Evolutionary conservation across 2,113 vertebrate genomes (phyloP).

Genomic region (Okapia johnstoni): DNA sequence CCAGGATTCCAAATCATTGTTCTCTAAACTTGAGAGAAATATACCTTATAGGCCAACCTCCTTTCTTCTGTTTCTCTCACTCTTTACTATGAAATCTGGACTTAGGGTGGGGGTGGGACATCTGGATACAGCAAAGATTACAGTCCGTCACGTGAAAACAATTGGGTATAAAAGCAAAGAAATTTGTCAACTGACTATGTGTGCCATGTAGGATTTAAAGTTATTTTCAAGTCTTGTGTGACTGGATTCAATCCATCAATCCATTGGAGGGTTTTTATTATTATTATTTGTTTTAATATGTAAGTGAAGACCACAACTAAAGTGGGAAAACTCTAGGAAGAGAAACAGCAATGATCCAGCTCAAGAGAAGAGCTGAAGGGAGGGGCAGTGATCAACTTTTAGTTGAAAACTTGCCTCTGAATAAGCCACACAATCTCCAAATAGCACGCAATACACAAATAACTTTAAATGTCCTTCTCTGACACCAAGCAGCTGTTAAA

Average conservation of each 20-base stretch:
- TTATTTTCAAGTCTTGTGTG: not conserved
- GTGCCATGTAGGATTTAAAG: not conserved
- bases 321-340: not conserved
- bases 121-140: not conserved
- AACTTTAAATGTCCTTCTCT: not conserved
- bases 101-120: not conserved
- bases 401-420: not conserved
- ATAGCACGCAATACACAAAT: not conserved
- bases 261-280: not conserved
- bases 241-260: not conserved
- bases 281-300: not conserved
- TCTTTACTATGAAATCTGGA: not conserved
- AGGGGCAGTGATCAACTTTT: not conserved
- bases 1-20: constrained; percentile 42
- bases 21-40: constrained; percentile 49
- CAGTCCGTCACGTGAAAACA: not conserved
- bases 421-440: not conserved
- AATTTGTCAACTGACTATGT: not conserved
- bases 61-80: not conserved
- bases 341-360: not conserved
- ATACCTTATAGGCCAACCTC: not conserved
- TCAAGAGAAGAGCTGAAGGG: not conserved
- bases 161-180: not conserved
- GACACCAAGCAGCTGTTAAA: not conserved
- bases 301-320: not conserved